Conservation (phyloP, 2,888 invertebrate genomes). For the Actias luna region DNA sequence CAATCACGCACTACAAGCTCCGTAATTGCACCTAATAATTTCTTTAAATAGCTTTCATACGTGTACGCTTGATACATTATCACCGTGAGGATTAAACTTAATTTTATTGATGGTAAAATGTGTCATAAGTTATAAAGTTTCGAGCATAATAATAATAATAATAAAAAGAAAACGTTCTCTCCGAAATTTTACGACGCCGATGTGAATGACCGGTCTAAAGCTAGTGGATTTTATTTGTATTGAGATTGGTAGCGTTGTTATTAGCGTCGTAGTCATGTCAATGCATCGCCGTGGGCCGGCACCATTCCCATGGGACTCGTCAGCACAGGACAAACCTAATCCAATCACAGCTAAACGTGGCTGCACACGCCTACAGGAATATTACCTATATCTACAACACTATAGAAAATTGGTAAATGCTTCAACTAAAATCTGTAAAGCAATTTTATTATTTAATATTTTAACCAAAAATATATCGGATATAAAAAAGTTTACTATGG, state of each 20-base stretch:
- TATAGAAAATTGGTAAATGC: background rate
- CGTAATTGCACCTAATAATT: constrained; percentile 81
- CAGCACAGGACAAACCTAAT: constrained; percentile 82
- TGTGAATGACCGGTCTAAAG: constrained; percentile 42
- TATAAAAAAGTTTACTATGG: background rate
- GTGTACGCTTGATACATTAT: constrained; percentile 26
- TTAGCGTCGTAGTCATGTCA: constrained; percentile 58
- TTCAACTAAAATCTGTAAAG: background rate
- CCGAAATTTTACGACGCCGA: constrained; percentile 47
- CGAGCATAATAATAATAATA: constrained; percentile 24
- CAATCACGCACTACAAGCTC: constrained; percentile 80
- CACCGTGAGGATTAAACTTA: background rate
- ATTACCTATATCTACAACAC: constrained; percentile 15
- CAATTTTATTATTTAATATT: background rate
- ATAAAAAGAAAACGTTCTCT: constrained; percentile 50
- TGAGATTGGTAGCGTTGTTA: constrained; percentile 56
- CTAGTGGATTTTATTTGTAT: constrained; percentile 59
- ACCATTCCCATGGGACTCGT: constrained; percentile 83
- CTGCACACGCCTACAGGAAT: constrained; percentile 57
- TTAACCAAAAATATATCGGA: background rate
- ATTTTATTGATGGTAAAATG: background rate
- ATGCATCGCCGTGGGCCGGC: constrained; percentile 59
- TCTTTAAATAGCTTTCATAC: constrained; percentile 71
- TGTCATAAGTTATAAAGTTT: constrained; percentile 8
- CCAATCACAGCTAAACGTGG: constrained; percentile 81